Percentiles rank a stretch among this genome's conserved stretches.
Evolutionary conservation across 1,140 invertebrate genomes (phyloP).

Genomic region (Pinna nobilis): DNA sequence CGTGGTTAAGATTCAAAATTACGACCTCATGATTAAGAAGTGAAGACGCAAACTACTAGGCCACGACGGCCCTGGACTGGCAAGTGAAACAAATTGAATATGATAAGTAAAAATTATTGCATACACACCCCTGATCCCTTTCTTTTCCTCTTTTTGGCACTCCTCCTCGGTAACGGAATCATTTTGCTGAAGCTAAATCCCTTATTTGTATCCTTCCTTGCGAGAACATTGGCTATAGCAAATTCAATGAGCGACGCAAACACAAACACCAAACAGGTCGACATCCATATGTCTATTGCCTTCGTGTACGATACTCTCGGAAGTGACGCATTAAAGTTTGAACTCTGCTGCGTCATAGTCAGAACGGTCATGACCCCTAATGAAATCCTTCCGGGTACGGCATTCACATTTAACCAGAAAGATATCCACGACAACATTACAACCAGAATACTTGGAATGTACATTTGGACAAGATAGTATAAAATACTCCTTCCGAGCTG

Average conservation of each 20-base stretch:
- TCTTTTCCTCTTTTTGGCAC: conserved; percentile 22
- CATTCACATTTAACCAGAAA: conserved; percentile 69
- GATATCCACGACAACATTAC: conserved; percentile 71
- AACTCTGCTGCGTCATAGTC: conserved; percentile 69
- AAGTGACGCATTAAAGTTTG: conserved; percentile 59
- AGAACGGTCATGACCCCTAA: conserved; percentile 69
- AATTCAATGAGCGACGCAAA: conserved; percentile 70
- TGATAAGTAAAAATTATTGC: too few relatives aligned
- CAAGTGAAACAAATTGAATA: too few relatives aligned
- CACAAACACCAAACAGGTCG: conserved; percentile 69
- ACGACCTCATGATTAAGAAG: too few relatives aligned
- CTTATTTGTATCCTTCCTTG: conserved; percentile 60
- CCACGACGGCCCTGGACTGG: too few relatives aligned
- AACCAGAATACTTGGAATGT: conserved; percentile 69
- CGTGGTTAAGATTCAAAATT: too few relatives aligned
- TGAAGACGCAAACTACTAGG: too few relatives aligned
- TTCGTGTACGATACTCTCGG: conserved; percentile 69
- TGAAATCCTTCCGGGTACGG: conserved; percentile 67
- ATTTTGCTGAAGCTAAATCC: conserved; percentile 58
- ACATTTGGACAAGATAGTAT: conserved; percentile 70
- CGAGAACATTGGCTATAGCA: conserved; percentile 67
- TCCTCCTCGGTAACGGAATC: conserved; percentile 51
- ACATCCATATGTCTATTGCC: conserved; percentile 73
- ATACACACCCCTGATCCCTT: conserved; percentile 15
- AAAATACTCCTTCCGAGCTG: conserved; percentile 62